Evolutionary conservation across 1,140 invertebrate species (phyloP).

Genomic region (Druon quercuslanigerum): DNA sequence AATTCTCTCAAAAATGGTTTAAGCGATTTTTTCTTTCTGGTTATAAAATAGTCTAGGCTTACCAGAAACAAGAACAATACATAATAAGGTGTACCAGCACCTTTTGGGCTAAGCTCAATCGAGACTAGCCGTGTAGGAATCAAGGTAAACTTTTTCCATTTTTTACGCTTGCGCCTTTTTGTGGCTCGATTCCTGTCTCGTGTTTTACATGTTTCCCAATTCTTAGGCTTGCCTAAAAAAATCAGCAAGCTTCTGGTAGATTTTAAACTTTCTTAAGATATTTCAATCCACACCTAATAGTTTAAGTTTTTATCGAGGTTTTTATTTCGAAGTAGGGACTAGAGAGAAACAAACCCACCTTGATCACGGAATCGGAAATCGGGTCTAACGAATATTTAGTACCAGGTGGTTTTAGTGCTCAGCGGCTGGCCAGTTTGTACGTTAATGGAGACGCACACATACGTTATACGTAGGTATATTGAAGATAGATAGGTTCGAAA

Average conservation of each 20-base stretch:
- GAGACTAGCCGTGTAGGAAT: too few species aligned
- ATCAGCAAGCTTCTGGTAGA: too few species aligned
- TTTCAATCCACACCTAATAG: too few species aligned
- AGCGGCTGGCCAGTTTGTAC: conserved; percentile 33
- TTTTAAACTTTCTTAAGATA: too few species aligned
- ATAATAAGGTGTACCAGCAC: neutral
- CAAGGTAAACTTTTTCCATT: neutral
- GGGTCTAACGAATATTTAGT: conserved; percentile 56
- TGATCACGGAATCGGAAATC: conserved; percentile 45
- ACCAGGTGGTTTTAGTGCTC: conserved; percentile 40
- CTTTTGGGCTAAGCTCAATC: too few species aligned
- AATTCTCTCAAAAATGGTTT: too few species aligned
- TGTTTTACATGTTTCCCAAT: too few species aligned
- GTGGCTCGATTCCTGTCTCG: too few species aligned
- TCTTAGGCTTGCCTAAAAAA: too few species aligned
- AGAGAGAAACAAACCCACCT: conserved; percentile 15
- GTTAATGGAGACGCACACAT: conserved; percentile 47
- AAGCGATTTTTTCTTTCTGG: too few species aligned
- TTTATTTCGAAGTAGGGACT: neutral
- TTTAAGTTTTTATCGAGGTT: neutral
- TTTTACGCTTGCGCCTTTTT: too few species aligned
- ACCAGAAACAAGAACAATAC: neutral
- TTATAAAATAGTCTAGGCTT: too few species aligned
- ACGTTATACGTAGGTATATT: conserved; percentile 39
- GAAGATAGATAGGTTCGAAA: conserved; percentile 3